phyloP scores from a whole-genome alignment of 2,113 vertebrate species.

The Spea bombifrons region DNA sequence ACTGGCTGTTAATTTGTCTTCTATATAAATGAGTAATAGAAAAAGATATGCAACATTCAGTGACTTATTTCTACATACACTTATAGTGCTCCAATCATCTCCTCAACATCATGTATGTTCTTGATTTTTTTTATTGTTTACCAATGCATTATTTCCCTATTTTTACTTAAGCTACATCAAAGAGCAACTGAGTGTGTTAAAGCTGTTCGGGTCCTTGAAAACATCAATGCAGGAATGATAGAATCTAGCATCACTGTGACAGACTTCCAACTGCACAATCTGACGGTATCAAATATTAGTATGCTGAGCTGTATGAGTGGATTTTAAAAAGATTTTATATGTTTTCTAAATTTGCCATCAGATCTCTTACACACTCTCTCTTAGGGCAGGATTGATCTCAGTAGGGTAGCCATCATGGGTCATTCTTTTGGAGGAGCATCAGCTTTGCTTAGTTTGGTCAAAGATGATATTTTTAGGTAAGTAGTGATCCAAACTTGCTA shows the following conservation, averaged over 20 bases:
- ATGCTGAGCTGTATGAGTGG: not conserved
- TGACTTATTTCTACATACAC: too few species aligned
- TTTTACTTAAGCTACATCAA: constrained; percentile 61
- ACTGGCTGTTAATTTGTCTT: too few species aligned
- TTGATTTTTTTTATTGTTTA: too few species aligned
- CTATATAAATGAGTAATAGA: too few species aligned
- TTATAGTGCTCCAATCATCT: too few species aligned
- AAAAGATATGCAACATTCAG: too few species aligned
- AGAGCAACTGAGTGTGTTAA: constrained; percentile 61
- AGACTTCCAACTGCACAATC: constrained; percentile 57
- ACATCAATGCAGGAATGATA: constrained; percentile 38
- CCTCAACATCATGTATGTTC: too few species aligned
- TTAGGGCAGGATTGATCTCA: constrained; percentile 63
- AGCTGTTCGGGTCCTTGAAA: constrained; percentile 58
- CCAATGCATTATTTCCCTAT: not conserved
- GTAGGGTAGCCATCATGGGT: constrained; percentile 63
- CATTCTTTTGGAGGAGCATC: constrained; percentile 73
- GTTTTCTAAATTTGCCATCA: too few species aligned
- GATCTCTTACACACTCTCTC: constrained; percentile 3
- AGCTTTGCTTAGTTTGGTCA: constrained; percentile 62
- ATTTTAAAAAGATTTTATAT: too few species aligned
- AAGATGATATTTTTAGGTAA: constrained; percentile 67
- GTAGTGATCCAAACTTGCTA: constrained; percentile 11
- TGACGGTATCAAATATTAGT: constrained; percentile 60
- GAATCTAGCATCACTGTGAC: constrained; percentile 52